These are phyloP conservation scores for Diaprepes abbreviatus DNA, from an alignment of 2,888 invertebrate species.

Conservation along the genomic window DNA sequence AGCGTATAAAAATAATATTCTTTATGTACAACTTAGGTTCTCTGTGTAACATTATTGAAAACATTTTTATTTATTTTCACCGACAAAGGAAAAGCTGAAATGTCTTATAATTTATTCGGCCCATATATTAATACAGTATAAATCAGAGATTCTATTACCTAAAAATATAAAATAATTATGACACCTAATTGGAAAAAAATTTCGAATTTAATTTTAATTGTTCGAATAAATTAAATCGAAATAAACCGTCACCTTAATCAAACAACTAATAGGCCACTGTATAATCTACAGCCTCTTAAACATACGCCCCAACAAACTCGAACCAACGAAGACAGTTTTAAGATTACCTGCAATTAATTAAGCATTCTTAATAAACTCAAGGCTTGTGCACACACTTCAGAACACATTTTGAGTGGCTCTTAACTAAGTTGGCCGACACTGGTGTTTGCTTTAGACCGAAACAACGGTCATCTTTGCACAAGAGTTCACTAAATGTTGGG, in stretches of 20 bases:
- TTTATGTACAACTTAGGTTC: too few relatives aligned
- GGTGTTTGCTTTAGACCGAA: slow-evolving; percentile 41
- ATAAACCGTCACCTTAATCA: background rate
- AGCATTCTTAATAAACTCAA: slow-evolving; percentile 30
- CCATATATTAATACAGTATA: too few relatives aligned
- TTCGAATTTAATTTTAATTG: too few relatives aligned
- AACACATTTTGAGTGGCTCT: slow-evolving; percentile 38
- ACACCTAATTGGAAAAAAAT: too few relatives aligned
- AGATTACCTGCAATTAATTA: slow-evolving; percentile 34
- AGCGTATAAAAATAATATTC: too few relatives aligned
- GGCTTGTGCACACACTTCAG: slow-evolving; percentile 33
- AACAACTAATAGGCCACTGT: slow-evolving; percentile 22
- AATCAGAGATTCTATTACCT: too few relatives aligned
- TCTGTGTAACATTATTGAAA: too few relatives aligned
- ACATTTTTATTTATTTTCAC: too few relatives aligned
- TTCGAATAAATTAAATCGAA: too few relatives aligned
- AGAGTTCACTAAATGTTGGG: slow-evolving; percentile 29
- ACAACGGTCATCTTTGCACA: slow-evolving; percentile 44
- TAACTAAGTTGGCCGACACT: slow-evolving; percentile 33
- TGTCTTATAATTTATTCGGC: too few relatives aligned
- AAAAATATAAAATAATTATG: too few relatives aligned
- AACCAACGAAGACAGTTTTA: slow-evolving; percentile 5
- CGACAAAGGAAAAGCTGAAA: too few relatives aligned
- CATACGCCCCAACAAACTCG: background rate
- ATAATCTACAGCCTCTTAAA: background rate